Conservation (phyloP, 2,113 vertebrate genomes). For the Aldabrachelys gigantea region DNA sequence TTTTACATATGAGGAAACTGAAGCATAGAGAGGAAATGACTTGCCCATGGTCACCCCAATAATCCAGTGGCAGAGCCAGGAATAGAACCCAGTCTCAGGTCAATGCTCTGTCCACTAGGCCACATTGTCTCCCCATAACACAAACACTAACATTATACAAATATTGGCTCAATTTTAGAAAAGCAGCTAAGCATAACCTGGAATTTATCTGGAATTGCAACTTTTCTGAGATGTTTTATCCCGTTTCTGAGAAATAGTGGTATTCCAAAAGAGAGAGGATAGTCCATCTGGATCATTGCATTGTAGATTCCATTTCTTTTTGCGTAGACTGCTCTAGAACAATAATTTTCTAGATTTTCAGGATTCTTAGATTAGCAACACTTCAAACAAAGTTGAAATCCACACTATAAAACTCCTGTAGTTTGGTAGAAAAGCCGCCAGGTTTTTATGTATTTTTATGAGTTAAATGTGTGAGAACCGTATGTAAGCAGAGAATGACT, state of each 20-base stretch:
- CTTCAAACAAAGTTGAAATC: neutral
- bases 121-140: neutral
- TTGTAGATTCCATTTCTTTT: neutral
- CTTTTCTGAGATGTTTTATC: neutral
- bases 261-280: neutral
- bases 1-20: neutral
- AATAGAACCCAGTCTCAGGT: neutral
- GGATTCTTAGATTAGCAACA: neutral
- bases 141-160: neutral
- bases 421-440: neutral
- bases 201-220: neutral
- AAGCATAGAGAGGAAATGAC: neutral
- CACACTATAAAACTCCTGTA: neutral
- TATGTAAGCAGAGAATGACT: neutral
- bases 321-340: slow-evolving; percentile 6
- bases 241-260: neutral
- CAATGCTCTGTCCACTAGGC: neutral
- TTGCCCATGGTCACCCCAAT: neutral
- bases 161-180: neutral
- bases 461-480: neutral
- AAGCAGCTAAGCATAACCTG: neutral
- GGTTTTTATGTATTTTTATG: neutral
- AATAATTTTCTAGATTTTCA: neutral
- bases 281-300: neutral
- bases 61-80: neutral